These are phyloP conservation scores for Oreortyx pictus DNA, from an alignment of 2,797 vertebrate species.

Conservation along the genomic window DNA sequence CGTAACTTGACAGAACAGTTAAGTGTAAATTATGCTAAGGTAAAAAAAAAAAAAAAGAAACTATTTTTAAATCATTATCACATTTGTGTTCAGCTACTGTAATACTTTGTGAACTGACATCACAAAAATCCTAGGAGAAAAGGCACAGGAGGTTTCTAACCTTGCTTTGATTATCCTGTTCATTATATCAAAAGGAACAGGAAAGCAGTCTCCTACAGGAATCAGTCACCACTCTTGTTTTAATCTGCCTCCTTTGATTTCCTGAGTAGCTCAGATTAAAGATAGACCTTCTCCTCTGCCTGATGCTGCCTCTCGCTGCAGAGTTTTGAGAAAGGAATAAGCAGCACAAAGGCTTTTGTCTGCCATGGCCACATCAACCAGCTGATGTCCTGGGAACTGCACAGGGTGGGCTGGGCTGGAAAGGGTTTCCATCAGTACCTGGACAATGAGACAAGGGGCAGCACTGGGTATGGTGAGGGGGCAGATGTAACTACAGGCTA, in stretches of 20 bases:
- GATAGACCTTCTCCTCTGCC: conserved; percentile 53
- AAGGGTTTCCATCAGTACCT: conserved; percentile 60
- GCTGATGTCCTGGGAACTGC: conserved; percentile 6
- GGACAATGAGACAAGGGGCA: conserved; percentile 18
- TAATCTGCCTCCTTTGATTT: conserved; percentile 79
- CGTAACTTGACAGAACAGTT: background rate
- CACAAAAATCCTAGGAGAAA: conserved; percentile 70
- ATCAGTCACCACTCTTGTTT: conserved; percentile 76
- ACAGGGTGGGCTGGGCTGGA: conserved; percentile 21
- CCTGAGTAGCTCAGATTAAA: conserved; percentile 75
- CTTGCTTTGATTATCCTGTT: conserved; percentile 79
- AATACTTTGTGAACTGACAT: conserved; percentile 68
- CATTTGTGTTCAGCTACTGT: conserved; percentile 32
- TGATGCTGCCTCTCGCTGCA: conserved; percentile 33
- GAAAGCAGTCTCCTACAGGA: conserved; percentile 70
- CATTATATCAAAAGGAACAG: conserved; percentile 75
- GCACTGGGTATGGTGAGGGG: background rate
- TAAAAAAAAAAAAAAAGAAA: background rate
- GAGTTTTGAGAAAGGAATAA: conserved; percentile 56
- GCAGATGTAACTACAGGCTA: background rate
- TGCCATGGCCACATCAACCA: conserved; percentile 54
- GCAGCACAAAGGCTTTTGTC: conserved; percentile 77
- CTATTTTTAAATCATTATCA: background rate
- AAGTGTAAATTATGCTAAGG: background rate
- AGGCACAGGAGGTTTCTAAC: conserved; percentile 44